Evolutionary conservation across 2,888 invertebrate species (phyloP).

Genomic region (Eumacrocentrus americanus): DNA sequence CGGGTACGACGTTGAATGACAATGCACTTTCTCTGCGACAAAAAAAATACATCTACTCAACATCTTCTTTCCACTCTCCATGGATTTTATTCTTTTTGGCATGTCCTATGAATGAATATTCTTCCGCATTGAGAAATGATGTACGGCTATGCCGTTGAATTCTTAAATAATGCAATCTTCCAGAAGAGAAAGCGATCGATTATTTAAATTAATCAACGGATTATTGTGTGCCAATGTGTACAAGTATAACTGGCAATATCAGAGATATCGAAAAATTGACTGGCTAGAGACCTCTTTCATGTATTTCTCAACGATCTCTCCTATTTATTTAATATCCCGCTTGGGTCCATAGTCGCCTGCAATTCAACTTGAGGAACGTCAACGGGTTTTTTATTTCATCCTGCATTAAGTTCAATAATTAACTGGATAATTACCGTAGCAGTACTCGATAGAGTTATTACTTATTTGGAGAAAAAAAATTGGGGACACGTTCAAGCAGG

Average conservation of each 20-base stretch:
- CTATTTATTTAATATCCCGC: too few relatives aligned
- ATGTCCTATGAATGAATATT: background rate
- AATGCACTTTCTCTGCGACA: slow-evolving; percentile 14
- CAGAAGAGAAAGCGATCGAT: background rate
- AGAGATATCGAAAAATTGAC: slow-evolving; percentile 13
- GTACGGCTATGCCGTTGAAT: too few relatives aligned
- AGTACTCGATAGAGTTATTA: slow-evolving; percentile 14
- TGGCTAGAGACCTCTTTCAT: background rate
- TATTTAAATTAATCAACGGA: too few relatives aligned
- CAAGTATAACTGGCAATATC: background rate
- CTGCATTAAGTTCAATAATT: slow-evolving; percentile 9
- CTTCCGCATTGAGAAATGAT: background rate
- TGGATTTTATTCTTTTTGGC: background rate
- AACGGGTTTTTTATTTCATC: background rate
- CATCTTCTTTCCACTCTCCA: background rate
- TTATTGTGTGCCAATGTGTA: background rate
- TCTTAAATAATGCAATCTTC: background rate
- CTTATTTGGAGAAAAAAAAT: background rate
- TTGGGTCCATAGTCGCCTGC: too few relatives aligned
- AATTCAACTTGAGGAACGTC: too few relatives aligned
- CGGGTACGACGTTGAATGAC: slow-evolving; percentile 7
- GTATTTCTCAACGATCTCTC: slow-evolving; percentile 1
- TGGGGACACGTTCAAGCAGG: background rate
- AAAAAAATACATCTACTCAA: background rate
- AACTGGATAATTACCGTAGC: background rate